Evolutionary conservation across 2,797 vertebrate species (phyloP).

Genomic region (Tragelaphus oryx): DNA sequence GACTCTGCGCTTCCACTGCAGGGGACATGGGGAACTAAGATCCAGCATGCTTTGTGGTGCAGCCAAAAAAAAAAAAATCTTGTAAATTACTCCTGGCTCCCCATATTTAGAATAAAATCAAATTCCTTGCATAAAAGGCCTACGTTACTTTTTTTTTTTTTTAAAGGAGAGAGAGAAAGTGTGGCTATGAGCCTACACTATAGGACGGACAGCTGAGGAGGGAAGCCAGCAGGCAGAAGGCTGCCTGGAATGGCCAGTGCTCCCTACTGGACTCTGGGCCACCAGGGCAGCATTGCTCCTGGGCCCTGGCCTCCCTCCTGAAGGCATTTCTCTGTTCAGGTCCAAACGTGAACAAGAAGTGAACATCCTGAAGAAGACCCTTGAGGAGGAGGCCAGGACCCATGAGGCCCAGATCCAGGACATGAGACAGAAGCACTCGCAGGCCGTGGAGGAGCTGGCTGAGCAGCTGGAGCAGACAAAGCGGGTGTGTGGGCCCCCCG

Average conservation of each 20-base stretch:
- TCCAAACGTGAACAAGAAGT: constrained; percentile 96
- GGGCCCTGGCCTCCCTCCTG: not conserved
- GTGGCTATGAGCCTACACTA: not conserved
- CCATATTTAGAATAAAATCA: not conserved
- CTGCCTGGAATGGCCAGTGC: not conserved
- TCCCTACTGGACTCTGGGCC: not conserved
- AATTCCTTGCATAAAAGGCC: not conserved
- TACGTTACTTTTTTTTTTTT: not conserved
- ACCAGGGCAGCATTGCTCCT: accelerated
- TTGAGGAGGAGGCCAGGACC: constrained; percentile 91
- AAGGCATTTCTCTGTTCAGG: constrained; percentile 71
- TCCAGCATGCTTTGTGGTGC: not conserved
- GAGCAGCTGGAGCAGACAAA: constrained; percentile 98
- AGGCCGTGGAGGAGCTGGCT: constrained; percentile 94
- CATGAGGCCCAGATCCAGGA: constrained; percentile 93
- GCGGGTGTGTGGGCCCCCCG: constrained; percentile 82
- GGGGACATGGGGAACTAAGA: not conserved
- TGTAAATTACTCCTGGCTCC: not conserved
- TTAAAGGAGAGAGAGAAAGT: not conserved
- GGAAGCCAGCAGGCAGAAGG: not conserved
- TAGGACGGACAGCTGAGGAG: not conserved
- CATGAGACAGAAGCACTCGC: constrained; percentile 94
- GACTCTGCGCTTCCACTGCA: not conserved
- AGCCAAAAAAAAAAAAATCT: not conserved
- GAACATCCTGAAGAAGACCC: constrained; percentile 90